phyloP scores from a whole-genome alignment of 2,888 invertebrate species.

The Leistus spinibarbis region DNA sequence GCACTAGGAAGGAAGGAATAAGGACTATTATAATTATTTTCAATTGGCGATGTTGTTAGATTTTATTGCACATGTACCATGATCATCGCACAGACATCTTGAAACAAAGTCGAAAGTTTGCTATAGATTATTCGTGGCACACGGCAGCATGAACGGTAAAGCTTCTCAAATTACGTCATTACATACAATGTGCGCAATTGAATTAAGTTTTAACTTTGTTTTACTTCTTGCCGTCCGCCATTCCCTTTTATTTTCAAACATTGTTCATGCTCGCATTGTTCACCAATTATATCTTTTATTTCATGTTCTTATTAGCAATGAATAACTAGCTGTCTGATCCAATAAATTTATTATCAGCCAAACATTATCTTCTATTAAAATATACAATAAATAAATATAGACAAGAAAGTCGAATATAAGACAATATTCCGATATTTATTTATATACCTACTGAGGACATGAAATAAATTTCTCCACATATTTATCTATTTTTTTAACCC shows the following conservation, averaged over 20 bases:
- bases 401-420: no score
- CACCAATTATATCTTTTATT: not conserved
- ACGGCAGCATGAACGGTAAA: not conserved
- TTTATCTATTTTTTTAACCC: no score
- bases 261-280: not conserved
- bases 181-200: slow-evolving; percentile 26
- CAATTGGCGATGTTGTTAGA: slow-evolving; percentile 26
- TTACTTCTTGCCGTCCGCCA: not conserved
- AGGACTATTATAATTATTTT: slow-evolving; percentile 28
- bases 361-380: no score
- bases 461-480: no score
- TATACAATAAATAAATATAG: no score
- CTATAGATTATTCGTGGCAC: slow-evolving; percentile 16
- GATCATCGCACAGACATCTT: slow-evolving; percentile 10
- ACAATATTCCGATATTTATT: no score
- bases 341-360: no score
- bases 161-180: slow-evolving; percentile 19
- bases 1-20: no score
- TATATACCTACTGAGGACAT: no score
- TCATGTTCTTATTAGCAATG: no score
- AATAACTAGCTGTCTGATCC: no score
- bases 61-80: slow-evolving; percentile 29
- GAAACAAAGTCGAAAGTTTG: slow-evolving; percentile 9
- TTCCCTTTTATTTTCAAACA: no score
- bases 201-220: slow-evolving; percentile 8